A percentile compares a stretch with the other conserved stretches of the same genome.
These are phyloP conservation scores for Planococcus citri DNA, from an alignment of 1,140 invertebrate genomes.

Conservation along the genomic window DNA sequence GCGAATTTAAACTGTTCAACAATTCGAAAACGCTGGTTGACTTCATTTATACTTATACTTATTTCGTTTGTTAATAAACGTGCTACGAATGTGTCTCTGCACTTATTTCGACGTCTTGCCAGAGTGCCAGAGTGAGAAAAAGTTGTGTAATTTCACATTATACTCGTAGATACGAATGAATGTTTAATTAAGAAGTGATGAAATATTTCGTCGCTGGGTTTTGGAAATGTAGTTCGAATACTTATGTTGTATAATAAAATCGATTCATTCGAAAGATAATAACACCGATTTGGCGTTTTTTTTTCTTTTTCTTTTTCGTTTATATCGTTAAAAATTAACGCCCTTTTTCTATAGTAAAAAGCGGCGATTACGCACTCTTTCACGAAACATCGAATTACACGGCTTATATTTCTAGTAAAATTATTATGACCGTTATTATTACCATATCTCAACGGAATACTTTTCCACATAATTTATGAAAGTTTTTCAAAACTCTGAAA, in stretches of 20 bases:
- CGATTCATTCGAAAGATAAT: neutral
- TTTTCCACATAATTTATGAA: constrained; percentile 4
- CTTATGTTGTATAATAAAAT: neutral
- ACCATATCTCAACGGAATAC: neutral
- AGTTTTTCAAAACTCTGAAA: constrained; percentile 3
- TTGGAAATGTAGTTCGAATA: neutral
- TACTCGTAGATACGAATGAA: neutral
- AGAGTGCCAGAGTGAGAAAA: too few relatives aligned
- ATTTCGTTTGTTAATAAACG: constrained; percentile 2
- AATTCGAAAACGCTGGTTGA: constrained; percentile 1
- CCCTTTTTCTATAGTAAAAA: too few relatives aligned
- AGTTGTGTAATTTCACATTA: neutral
- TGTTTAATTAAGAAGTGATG: neutral
- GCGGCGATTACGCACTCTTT: neutral
- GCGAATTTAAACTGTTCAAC: neutral
- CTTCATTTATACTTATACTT: neutral
- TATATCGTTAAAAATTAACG: neutral
- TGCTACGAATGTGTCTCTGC: neutral
- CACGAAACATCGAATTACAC: neutral
- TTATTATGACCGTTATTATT: constrained; percentile 8
- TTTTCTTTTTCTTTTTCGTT: too few relatives aligned
- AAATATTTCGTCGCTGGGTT: neutral
- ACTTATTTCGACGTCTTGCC: neutral
- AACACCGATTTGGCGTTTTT: too few relatives aligned
- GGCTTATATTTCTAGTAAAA: neutral